Base-by-base conservation (phyloP, 1,140 invertebrate species). In the Megathymus violae region DNA sequence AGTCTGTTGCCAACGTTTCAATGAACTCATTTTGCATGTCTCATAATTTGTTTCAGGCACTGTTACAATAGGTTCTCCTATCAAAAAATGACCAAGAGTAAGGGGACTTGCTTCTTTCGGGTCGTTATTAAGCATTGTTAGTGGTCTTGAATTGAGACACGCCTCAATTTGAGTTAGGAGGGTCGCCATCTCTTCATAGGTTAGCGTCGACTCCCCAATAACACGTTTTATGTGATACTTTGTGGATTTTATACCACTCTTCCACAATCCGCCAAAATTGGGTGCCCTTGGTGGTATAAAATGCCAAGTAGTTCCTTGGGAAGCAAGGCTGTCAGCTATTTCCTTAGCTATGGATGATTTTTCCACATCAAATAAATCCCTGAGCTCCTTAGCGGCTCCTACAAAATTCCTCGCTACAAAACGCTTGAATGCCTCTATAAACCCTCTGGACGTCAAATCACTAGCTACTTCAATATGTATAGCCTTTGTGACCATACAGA, bases 361-460 rank as follows among this genome's bases (percentile, higher is more conserved):
- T 9, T 51, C 59, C 25, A 40, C 40, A 13, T 36, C 14, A 38
- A 48, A 48, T n/a, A 64, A 48, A 19, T 1, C 19, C 36, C 17
- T 67, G 9, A 67, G 43, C n/a, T 67, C 59, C 11, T 48, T 62
- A 5, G 61, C 25, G 15, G 54, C 56, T 51, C 61, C 61, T 2
- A 68, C 48, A 60, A 68, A 68, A 34, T 46, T 64, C 48, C 66
- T 59, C 6, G 61, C 66, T 1, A 63, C 61, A 22, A 68, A 68
- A 7, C 61, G 59, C 41, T 61, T 68, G 14, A 68, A 68, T 10
- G 66, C 66, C 34, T 61, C 36, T 47, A 68, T 51, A 51, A 67
- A 67, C 3, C 51, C 64, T 58, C 50, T 44, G 22, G 59, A 38
- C 13, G 64, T 66, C 6, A 66, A 41, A 34, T 52, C 48, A 17